Evolutionary conservation across 2,797 vertebrate species (phyloP), one percentile per base, ranked within the genome.

Genomic region (Sebastiscus albofasciatus): DNA sequence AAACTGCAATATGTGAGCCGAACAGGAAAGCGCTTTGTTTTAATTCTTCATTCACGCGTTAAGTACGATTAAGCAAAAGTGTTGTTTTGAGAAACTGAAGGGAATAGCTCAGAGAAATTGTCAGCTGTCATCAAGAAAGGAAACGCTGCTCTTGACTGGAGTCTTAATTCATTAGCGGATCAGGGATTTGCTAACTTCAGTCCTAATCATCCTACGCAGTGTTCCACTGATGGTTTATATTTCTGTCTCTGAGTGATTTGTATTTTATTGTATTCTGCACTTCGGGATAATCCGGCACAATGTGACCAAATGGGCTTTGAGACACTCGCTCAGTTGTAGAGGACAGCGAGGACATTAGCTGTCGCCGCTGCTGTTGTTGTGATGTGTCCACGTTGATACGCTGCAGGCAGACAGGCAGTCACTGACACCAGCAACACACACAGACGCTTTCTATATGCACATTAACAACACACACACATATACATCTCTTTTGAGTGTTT

Each of bases 151-250:
- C 86, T 91, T 90, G 70, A 90, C 78, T 87, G 80, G 88, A 77
- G 89, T 86, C 91, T 91, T 93, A 92, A 94, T 93, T 93, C 90
- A 94, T 94, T 94, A 93, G 85, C 77, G 85, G 85, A 90, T 92
- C 86, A 82, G 82, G 91, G 92, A 92, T 93, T 94, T 92, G 72
- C 85, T 86, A 87, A 94, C 93, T 94, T 92, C 83, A 88, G 83
- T 84, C 87, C 83, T 90, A 87, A 92, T 93, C 90, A 72, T 81
- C 75, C 81, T 46, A 14, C 26, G 20, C 72, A 75, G 73, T 62
- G 13, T 69, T 85, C 77, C 86, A 90, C 87, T 92, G 91, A 94
- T 89, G 89, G 87, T 88, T 91, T 91, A 80, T 89, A 89, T 83
- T 90, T 91, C 88, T 88, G 90, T 89, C 87, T 90, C 74, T 56